phyloP scores from a whole-genome alignment of 2,797 vertebrate species.

The Bradypodion ventrale region DNA sequence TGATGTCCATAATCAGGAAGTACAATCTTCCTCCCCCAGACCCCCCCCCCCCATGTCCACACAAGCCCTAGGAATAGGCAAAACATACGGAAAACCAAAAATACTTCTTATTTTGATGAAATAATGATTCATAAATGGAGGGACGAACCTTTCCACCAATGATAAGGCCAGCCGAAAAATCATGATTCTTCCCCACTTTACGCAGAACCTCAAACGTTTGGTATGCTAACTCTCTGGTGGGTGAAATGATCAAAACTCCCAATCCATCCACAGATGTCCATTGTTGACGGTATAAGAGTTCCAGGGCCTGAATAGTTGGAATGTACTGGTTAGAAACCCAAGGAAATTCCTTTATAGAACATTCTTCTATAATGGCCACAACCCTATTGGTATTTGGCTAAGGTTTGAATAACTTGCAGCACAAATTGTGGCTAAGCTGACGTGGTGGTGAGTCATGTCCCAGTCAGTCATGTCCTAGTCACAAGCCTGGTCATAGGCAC shows the following conservation, averaged over 20 bases:
- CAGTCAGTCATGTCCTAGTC: no score
- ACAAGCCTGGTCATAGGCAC: no score
- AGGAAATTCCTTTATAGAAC: not conserved
- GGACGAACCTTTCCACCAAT: constrained; percentile 91
- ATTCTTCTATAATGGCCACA: not conserved
- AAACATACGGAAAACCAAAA: no score
- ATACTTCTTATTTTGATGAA: not conserved
- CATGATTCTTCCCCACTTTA: constrained; percentile 94
- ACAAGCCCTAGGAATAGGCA: no score
- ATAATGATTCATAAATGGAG: not conserved
- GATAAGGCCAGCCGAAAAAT: constrained; percentile 95
- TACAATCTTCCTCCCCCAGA: no score
- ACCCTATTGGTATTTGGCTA: no score
- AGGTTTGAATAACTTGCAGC: no score
- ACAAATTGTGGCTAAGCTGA: no score
- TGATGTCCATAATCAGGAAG: no score
- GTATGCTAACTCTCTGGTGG: constrained; percentile 94
- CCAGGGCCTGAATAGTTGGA: constrained; percentile 78
- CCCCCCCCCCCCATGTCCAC: no score
- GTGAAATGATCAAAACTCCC: constrained; percentile 92
- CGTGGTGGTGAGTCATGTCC: no score
- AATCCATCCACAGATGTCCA: constrained; percentile 92
- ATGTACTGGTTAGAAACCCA: not conserved
- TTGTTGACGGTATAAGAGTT: constrained; percentile 90
- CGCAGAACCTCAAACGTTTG: constrained; percentile 95